Conservation (phyloP, 92 coral and sea anemone species). For the Porites divaricata region DNA sequence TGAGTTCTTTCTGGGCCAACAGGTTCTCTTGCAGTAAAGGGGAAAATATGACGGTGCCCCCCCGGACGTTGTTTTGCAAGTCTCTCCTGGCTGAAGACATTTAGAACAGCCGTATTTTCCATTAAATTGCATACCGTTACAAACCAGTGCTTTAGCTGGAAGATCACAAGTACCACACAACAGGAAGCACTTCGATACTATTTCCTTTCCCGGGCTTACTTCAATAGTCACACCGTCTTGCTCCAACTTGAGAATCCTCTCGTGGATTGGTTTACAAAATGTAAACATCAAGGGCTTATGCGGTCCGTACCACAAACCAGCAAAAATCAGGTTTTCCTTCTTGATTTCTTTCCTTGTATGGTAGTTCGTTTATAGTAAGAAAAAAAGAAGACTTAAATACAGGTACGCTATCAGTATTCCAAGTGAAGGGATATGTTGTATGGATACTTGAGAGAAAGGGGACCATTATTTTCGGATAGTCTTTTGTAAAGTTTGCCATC, state of each 20-base stretch:
- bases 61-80: slow-evolving; percentile 29
- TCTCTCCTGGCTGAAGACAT: slow-evolving; percentile 43
- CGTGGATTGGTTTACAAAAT: slow-evolving; percentile 19
- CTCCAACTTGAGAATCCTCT: slow-evolving; percentile 1
- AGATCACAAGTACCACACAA: slow-evolving; percentile 32
- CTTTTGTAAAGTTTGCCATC: not conserved
- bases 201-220: not conserved
- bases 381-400: slow-evolving; percentile 46
- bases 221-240: slow-evolving; percentile 8
- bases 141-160: slow-evolving; percentile 37
- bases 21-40: slow-evolving; percentile 52
- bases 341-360: slow-evolving; percentile 30
- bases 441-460: too few species aligned
- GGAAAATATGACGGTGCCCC: slow-evolving; percentile 50
- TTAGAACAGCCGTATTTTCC: slow-evolving; percentile 34
- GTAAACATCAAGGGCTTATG: slow-evolving; percentile 38
- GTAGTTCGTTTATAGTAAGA: slow-evolving; percentile 45
- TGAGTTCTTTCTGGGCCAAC: slow-evolving; percentile 55
- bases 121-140: slow-evolving; percentile 35
- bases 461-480: too few species aligned
- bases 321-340: slow-evolving; percentile 42
- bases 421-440: not conserved
- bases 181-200: slow-evolving; percentile 3
- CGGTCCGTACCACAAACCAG: slow-evolving; percentile 61
- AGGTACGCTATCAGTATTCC: slow-evolving; percentile 49